Evolutionary conservation across 2,888 invertebrate species (phyloP).

Genomic region (Lordiphosa andalusiaca): DNA sequence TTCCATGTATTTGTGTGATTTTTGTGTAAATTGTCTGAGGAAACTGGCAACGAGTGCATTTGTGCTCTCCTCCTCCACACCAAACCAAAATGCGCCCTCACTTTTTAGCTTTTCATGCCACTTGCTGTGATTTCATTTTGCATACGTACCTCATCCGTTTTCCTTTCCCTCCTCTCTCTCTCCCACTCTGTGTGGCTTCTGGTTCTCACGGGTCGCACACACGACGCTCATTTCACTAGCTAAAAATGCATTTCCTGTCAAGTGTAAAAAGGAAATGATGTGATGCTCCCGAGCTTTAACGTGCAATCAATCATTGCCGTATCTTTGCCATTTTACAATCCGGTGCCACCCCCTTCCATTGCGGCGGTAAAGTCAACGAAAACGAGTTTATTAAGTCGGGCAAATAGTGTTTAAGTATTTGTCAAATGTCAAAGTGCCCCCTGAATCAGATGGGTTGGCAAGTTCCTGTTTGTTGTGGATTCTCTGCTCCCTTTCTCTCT

Average conservation of each 20-base stretch:
- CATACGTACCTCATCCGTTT: constrained; percentile 21
- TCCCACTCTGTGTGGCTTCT: constrained; percentile 1
- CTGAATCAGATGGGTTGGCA: not conserved
- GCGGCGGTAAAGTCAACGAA: constrained; percentile 61
- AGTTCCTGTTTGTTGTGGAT: constrained; percentile 8
- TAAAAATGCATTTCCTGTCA: constrained; percentile 75
- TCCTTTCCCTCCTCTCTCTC: not conserved
- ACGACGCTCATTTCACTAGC: constrained; percentile 63
- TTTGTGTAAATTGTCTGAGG: constrained; percentile 61
- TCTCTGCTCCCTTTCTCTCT: constrained; percentile 1
- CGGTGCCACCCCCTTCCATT: constrained; percentile 21
- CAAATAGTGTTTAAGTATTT: constrained; percentile 73
- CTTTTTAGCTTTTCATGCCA: constrained; percentile 31
- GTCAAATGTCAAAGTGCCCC: constrained; percentile 61
- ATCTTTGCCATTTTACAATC: constrained; percentile 37
- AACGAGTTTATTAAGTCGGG: constrained; percentile 71
- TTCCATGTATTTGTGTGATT: constrained; percentile 39
- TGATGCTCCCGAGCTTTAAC: constrained; percentile 68
- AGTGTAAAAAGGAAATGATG: constrained; percentile 74
- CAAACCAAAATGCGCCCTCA: constrained; percentile 2
- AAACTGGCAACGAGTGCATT: constrained; percentile 42
- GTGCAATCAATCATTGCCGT: constrained; percentile 76
- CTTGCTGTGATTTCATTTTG: constrained; percentile 45
- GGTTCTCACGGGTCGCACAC: constrained; percentile 16
- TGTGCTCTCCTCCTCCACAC: constrained; percentile 7